A percentile compares a stretch with the other conserved stretches of the same genome.
Conservation (phyloP, 2,113 vertebrate species). For the Atrichornis clamosus region DNA sequence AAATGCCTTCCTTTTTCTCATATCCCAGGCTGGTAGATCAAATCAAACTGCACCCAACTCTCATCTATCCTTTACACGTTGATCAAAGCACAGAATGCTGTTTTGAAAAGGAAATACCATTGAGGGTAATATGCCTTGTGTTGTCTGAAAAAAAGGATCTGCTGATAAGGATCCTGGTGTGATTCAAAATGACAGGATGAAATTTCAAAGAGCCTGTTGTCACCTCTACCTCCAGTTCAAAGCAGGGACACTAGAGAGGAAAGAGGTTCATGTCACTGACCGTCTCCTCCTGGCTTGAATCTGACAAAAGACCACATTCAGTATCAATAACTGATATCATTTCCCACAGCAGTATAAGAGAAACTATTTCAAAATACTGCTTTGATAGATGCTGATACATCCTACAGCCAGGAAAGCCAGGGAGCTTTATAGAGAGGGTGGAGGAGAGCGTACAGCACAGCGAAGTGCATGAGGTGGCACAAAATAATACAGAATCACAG, state of each 20-base stretch:
- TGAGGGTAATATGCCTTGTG: not conserved
- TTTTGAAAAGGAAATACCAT: constrained; percentile 41
- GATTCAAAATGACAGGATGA: constrained; percentile 7
- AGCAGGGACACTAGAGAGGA: not conserved
- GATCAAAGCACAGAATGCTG: constrained; percentile 32
- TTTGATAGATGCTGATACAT: not conserved
- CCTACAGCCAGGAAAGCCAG: not conserved
- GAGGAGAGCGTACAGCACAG: not conserved
- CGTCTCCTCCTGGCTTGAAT: not conserved
- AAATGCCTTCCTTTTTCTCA: not conserved
- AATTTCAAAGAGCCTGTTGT: not conserved
- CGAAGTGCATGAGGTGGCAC: not conserved
- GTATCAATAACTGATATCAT: not conserved
- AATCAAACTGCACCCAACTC: not conserved
- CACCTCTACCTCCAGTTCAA: constrained; percentile 22
- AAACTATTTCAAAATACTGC: not conserved
- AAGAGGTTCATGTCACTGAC: not conserved
- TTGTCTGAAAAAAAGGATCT: not conserved
- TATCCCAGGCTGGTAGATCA: not conserved
- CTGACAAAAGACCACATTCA: not conserved
- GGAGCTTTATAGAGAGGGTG: not conserved
- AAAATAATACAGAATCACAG: not conserved
- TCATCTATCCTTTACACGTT: not conserved
- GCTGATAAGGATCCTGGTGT: constrained; percentile 1
- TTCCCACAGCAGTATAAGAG: not conserved